These are phyloP conservation scores for Mnemiopsis leidyi DNA, from an alignment of 37 sponge, comb jelly and placozoan genomes.

Conservation along the genomic window DNA sequence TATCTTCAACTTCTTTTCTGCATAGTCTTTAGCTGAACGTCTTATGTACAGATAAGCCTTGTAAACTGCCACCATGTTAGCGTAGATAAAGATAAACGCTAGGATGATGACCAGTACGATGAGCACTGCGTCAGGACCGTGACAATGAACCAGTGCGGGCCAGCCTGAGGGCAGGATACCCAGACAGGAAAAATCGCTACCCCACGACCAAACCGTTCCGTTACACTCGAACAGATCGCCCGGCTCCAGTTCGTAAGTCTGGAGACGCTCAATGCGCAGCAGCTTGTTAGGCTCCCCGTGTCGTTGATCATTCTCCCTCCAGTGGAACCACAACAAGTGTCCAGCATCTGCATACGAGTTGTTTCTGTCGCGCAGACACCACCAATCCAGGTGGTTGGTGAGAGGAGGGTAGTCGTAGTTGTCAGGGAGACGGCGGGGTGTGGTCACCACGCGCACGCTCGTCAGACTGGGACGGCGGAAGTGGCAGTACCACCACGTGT, in stretches of 20 bases:
- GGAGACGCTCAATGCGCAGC: neutral
- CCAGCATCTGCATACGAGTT: neutral
- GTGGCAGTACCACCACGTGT: neutral
- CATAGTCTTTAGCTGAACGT: neutral
- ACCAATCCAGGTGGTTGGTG: conserved; percentile 31
- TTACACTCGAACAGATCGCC: conserved; percentile 16
- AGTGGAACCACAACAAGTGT: neutral
- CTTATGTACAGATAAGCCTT: neutral
- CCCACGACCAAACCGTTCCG: neutral
- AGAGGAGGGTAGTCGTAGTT: neutral
- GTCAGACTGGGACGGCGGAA: neutral
- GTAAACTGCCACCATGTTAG: neutral
- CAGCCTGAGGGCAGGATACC: neutral
- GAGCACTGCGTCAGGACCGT: neutral
- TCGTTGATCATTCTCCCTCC: neutral
- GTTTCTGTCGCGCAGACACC: neutral
- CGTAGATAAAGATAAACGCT: neutral
- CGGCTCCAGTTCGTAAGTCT: neutral
- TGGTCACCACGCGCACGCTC: neutral
- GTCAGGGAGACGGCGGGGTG: neutral
- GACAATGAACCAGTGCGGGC: conserved; percentile 8
- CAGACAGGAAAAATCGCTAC: neutral
- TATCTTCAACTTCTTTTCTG: neutral
- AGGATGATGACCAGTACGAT: neutral
- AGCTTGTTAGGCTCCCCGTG: neutral